Base-by-base conservation (phyloP, 2,797 vertebrate genomes). In the Setipinna tenuifilis region DNA sequence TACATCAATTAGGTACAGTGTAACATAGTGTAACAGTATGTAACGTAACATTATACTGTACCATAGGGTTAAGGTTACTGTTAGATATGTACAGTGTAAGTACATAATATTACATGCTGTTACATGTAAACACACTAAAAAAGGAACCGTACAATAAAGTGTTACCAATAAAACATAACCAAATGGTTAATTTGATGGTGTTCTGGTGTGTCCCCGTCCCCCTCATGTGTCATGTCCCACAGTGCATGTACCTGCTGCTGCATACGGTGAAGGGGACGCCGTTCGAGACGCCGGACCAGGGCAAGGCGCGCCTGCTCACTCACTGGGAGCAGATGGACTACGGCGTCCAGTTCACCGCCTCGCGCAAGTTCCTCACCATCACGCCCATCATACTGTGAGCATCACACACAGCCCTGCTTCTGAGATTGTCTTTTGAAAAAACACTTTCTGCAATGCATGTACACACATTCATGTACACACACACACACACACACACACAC, bases 301-400 rank as follows among this genome's bases (percentile, higher is more conserved):
- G 98, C 87, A 99, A 98, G 90, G 97, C 97, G 0, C 96, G 98
- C 89, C 94, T 99, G 90, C 96, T 99, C 0, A 99, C 98, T 0
- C 96, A 99, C 95, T 99, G 98, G 98, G 98, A 99, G 94, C 98
- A 99, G 95, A 99, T 99, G 98, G 98, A 99, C 93, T 98, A 99
- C 0, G 98, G 98, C 0, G 96, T 99, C 3, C 98, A 99, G 96
- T 98, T 99, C 86, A 99, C 98, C 0, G 97, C 98, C 0, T 99
- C 98, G 0, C 97, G 98, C 92, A 99, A 99, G 94, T 99, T 99
- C 93, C 95, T 99, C 93, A 99, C 97, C 94, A 99, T 99, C 95
- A 99, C 96, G 0, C 98, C 98, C 41, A 99, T 99, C 0, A 95
- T 99, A 78, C 94, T 99, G 98, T 99, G 94, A 99, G 98, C 96